phyloP scores from a whole-genome alignment of 2,797 vertebrate species.

The Lophotriccus pileatus region DNA sequence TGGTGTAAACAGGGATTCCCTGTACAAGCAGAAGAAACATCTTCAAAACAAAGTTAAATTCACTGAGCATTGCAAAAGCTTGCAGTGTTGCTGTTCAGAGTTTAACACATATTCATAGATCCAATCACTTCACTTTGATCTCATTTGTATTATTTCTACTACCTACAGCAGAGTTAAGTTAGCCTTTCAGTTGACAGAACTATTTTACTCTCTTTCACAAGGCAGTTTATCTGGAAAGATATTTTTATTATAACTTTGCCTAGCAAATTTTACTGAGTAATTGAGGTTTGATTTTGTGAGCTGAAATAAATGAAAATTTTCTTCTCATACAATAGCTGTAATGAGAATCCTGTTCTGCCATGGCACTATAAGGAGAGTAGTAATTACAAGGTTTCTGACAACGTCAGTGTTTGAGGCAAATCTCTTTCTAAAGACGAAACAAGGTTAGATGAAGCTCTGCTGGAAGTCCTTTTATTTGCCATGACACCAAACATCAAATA shows the following conservation, averaged over 20 bases:
- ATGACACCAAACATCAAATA: not conserved
- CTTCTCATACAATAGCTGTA: not conserved
- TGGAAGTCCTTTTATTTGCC: constrained; percentile 39
- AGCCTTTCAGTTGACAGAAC: not conserved
- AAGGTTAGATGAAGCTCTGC: not conserved
- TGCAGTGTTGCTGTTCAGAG: not conserved
- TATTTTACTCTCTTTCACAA: not conserved
- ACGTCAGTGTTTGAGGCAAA: not conserved
- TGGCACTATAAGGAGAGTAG: not conserved
- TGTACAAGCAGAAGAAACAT: not conserved
- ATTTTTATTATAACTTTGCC: not conserved
- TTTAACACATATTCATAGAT: not conserved
- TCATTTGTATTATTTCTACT: not conserved
- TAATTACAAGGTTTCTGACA: constrained; percentile 11
- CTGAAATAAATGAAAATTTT: not conserved
- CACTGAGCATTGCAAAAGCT: not conserved
- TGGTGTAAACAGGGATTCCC: not conserved
- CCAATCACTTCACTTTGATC: not conserved
- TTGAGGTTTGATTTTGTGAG: not conserved
- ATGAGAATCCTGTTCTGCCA: not conserved
- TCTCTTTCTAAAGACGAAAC: not conserved
- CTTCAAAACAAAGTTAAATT: not conserved
- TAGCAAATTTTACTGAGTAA: not conserved
- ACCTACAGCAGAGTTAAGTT: not conserved
- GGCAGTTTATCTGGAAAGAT: not conserved